A percentile compares a stretch with the other conserved stretches of the same genome.
Conservation (phyloP, 2,797 vertebrate genomes). For the Gymnoscopelus microlampas region DNA sequence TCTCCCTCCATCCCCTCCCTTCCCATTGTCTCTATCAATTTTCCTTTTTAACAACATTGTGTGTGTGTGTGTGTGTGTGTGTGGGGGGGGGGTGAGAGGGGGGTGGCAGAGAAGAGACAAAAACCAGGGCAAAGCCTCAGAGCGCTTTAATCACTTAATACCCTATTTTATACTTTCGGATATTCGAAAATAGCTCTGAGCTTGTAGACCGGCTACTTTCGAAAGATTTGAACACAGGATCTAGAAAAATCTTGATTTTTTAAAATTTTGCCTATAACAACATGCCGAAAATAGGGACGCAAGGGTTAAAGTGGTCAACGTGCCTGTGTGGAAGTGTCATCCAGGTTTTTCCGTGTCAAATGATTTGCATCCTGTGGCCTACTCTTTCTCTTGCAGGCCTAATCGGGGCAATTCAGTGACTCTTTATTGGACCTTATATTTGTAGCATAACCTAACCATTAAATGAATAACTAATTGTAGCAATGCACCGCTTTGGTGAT, state of each 20-base stretch:
- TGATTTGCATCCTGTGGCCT: constrained; percentile 25
- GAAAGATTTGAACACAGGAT: no score
- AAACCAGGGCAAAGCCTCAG: constrained; percentile 18
- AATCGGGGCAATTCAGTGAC: background rate
- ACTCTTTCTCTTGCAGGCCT: constrained; percentile 4
- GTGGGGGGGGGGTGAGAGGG: background rate
- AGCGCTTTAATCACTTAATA: no score
- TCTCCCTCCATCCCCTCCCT: constrained; percentile 19
- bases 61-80: background rate
- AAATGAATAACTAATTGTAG: background rate
- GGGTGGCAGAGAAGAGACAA: background rate
- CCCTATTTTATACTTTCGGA: no score
- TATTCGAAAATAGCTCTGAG: no score
- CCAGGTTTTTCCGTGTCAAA: background rate
- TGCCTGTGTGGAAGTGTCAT: constrained; percentile 28
- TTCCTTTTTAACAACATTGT: constrained; percentile 47
- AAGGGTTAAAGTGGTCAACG: no score
- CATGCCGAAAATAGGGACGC: no score
- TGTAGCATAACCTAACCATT: background rate
- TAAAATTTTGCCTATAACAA: no score
- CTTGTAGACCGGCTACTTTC: no score
- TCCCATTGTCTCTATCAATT: background rate
- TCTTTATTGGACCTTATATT: constrained; percentile 1
- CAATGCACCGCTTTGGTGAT: background rate
- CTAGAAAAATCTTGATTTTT: no score